Conservation (phyloP, 2,797 vertebrate genomes). For the Spea hammondii region DNA sequence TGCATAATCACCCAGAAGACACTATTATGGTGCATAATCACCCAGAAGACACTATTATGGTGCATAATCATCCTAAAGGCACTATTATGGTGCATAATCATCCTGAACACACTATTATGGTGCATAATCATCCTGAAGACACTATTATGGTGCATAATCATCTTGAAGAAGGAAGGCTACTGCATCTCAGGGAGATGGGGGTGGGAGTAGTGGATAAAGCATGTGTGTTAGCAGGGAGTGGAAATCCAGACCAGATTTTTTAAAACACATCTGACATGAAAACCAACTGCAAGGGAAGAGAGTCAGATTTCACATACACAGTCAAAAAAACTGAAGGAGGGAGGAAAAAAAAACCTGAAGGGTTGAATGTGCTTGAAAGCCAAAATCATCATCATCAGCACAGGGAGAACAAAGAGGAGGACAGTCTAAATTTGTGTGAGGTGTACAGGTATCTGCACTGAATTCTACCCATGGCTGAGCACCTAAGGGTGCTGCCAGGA, state of each 20-base stretch:
- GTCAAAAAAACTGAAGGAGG: constrained; percentile 9
- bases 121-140: too few species aligned
- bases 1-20: too few species aligned
- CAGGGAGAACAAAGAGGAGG: constrained; percentile 44
- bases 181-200: constrained; percentile 32
- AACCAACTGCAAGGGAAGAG: constrained; percentile 38
- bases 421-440: constrained; percentile 12
- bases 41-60: too few species aligned
- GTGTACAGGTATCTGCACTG: constrained; percentile 8
- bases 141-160: too few species aligned
- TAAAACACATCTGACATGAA: constrained; percentile 49
- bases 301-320: constrained; percentile 50
- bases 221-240: constrained; percentile 37
- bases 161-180: constrained; percentile 20
- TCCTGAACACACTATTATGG: too few species aligned
- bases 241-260: constrained; percentile 49
- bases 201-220: constrained; percentile 17
- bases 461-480: constrained; percentile 18
- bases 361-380: constrained; percentile 30
- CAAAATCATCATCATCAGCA: constrained; percentile 40
- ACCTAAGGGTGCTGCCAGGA: constrained; percentile 31
- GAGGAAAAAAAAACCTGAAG: constrained; percentile 36
- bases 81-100: too few species aligned
- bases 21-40: too few species aligned
- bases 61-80: too few species aligned